A percentile compares a stretch with the other conserved stretches of the same genome.
Conservation (phyloP, 2,113 vertebrate species). For the Tachuris rubrigastra region DNA sequence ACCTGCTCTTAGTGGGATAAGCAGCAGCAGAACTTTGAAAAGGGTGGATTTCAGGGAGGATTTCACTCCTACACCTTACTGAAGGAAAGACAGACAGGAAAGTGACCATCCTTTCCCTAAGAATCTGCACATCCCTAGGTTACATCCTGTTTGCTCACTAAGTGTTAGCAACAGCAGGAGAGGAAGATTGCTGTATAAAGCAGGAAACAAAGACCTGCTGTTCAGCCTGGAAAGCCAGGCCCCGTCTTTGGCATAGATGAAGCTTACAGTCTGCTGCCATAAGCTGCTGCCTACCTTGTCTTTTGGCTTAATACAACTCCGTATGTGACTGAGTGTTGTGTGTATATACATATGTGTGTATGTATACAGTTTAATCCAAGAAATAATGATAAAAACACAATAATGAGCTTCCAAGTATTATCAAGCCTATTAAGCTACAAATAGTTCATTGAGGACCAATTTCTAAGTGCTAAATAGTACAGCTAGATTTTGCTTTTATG, state of each 20-base stretch:
- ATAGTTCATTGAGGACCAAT: conserved; percentile 77
- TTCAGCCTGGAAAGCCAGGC: conserved; percentile 12
- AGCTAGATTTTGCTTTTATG: conserved; percentile 73
- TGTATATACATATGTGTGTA: conserved; percentile 51
- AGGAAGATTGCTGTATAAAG: neutral
- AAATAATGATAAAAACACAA: conserved; percentile 71
- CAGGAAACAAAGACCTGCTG: conserved; percentile 50
- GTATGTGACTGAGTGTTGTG: conserved; percentile 42
- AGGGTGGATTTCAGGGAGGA: neutral
- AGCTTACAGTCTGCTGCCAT: conserved; percentile 35
- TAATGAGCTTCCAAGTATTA: conserved; percentile 72
- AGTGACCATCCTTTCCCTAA: neutral
- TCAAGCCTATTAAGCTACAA: conserved; percentile 72
- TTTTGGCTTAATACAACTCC: conserved; percentile 45
- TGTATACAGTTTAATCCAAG: conserved; percentile 62
- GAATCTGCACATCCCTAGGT: neutral
- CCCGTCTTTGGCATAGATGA: conserved; percentile 3
- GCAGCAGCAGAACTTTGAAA: neutral
- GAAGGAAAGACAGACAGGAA: neutral
- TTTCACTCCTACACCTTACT: neutral
- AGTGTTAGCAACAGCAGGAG: neutral
- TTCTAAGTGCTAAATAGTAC: conserved; percentile 74
- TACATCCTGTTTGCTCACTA: neutral
- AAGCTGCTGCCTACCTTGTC: conserved; percentile 55
- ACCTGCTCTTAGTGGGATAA: neutral